Evolutionary conservation across 2,797 vertebrate genomes (phyloP).

Genomic region (Brotula barbata): DNA sequence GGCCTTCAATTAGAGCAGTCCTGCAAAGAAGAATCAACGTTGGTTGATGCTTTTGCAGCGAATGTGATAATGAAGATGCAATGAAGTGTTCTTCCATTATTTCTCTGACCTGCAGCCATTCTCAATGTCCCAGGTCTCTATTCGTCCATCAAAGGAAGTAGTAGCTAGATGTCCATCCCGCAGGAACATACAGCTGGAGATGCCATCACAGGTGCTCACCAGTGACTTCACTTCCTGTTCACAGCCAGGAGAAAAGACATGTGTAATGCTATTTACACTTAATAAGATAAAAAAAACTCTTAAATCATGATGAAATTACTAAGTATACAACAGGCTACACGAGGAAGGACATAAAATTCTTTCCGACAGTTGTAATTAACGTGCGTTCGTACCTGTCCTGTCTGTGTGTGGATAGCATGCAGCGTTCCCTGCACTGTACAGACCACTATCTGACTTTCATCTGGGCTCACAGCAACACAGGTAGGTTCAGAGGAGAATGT

Average conservation of each 20-base stretch:
- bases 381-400: conserved; percentile 76
- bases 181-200: conserved; percentile 83
- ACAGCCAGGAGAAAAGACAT: background rate
- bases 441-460: conserved; percentile 75
- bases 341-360: background rate
- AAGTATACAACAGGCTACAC: background rate
- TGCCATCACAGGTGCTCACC: conserved; percentile 83
- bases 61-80: background rate
- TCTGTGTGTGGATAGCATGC: conserved; percentile 79
- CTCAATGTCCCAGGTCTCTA: conserved; percentile 85
- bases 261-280: too few relatives aligned
- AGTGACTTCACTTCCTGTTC: conserved; percentile 84
- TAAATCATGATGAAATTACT: too few relatives aligned
- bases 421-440: conserved; percentile 81
- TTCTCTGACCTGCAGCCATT: conserved; percentile 81
- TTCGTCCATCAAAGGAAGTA: conserved; percentile 81
- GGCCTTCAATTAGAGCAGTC: conserved; percentile 76
- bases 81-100: background rate
- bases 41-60: too few relatives aligned
- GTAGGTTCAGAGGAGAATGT: conserved; percentile 73
- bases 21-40: conserved; percentile 57
- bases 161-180: conserved; percentile 75
- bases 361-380: too few relatives aligned
- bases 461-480: conserved; percentile 74
- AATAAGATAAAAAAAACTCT: too few relatives aligned